A percentile compares a stretch with the other conserved stretches of the same genome.
phyloP scores from a whole-genome alignment of 2,888 invertebrate species.

The Trachelus tabidus region DNA sequence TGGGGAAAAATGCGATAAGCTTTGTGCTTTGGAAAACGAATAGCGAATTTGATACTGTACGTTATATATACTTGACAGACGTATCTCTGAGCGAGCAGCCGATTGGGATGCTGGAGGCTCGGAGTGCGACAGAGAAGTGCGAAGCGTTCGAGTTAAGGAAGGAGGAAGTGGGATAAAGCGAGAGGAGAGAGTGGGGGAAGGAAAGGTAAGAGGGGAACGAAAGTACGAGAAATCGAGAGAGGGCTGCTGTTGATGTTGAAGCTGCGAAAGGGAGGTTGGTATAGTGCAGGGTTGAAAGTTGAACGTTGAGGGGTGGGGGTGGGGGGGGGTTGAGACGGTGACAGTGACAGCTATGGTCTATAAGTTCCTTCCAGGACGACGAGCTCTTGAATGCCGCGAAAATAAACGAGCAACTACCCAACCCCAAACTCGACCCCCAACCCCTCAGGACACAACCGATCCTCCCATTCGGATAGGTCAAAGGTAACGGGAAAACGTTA shows the following conservation, averaged over 20 bases:
- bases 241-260: not conserved
- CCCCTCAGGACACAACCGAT: not conserved
- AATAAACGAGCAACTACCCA: constrained; percentile 12
- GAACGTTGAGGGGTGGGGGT: not conserved
- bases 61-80: not conserved
- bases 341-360: constrained; percentile 17
- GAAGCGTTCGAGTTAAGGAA: not conserved
- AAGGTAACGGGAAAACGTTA: not conserved
- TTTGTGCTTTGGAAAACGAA: not conserved
- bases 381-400: constrained; percentile 5
- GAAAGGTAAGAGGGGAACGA: not conserved
- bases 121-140: not conserved
- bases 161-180: not conserved
- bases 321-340: not conserved
- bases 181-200: no score
- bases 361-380: constrained; percentile 12
- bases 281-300: not conserved
- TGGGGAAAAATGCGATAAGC: not conserved
- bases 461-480: not conserved
- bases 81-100: not conserved
- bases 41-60: not conserved
- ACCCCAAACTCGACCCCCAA: not conserved
- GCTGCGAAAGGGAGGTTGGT: not conserved
- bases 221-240: not conserved
- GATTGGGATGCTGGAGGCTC: not conserved